Conservation (phyloP, 2,113 vertebrate genomes). For the Trogon melanurus region DNA sequence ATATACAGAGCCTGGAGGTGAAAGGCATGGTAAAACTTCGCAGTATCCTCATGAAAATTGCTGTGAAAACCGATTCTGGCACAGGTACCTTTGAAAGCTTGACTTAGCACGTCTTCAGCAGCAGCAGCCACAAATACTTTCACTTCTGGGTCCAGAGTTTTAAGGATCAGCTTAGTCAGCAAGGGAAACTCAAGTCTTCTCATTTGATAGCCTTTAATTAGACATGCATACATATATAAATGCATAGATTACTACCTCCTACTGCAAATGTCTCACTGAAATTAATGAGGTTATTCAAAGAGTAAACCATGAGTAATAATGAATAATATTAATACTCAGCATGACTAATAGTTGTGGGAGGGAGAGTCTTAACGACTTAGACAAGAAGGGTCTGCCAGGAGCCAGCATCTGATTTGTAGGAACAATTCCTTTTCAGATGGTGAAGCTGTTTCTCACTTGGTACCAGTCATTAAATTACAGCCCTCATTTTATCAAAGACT, state of each 20-base stretch:
- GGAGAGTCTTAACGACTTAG: conserved; percentile 47
- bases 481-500: background rate
- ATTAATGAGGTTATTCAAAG: conserved; percentile 57
- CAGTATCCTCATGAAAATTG: background rate
- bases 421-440: background rate
- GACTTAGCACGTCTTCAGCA: background rate
- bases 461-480: background rate
- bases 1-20: background rate
- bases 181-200: background rate
- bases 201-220: conserved; percentile 54
- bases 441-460: background rate
- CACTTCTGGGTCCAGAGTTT: background rate
- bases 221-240: background rate
- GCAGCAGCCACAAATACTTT: background rate
- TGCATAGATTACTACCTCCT: conserved; percentile 34
- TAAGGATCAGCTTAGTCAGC: conserved; percentile 20
- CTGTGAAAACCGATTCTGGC: background rate
- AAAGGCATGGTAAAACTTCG: background rate
- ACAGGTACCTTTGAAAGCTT: background rate
- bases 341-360: conserved; percentile 54
- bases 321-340: conserved; percentile 60
- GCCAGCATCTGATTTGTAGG: background rate
- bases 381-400: conserved; percentile 42
- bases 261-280: conserved; percentile 47
- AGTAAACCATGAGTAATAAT: conserved; percentile 58